These are phyloP conservation scores for Synergus itoensis DNA, from an alignment of 2,888 invertebrate species.

Conservation along the genomic window DNA sequence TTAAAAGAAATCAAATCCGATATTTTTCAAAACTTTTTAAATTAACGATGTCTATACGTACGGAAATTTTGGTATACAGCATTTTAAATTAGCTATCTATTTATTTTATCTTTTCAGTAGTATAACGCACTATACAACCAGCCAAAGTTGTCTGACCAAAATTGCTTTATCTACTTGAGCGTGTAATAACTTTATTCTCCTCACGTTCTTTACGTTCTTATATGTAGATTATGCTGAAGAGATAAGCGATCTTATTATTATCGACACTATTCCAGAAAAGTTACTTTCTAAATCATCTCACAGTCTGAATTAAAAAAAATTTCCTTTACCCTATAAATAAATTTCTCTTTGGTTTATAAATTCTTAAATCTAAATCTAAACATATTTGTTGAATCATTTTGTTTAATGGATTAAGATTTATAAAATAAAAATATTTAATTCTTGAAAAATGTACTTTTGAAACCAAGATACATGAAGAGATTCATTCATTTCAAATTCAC, in stretches of 20 bases:
- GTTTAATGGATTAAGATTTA: not conserved
- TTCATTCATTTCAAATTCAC: not conserved
- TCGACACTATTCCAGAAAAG: not conserved
- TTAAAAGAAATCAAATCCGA: no score
- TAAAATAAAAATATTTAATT: no score
- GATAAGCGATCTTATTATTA: slow-evolving; percentile 23
- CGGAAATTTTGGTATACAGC: no score
- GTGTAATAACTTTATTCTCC: not conserved
- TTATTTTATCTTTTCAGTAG: no score
- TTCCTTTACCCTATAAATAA: not conserved
- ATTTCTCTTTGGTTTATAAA: not conserved
- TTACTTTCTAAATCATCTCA: not conserved
- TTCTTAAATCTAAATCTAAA: not conserved
- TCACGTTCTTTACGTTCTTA: slow-evolving; percentile 25
- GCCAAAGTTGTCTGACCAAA: slow-evolving; percentile 20
- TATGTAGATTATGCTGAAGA: slow-evolving; percentile 8
- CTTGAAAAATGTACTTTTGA: not conserved
- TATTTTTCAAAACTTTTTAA: no score
- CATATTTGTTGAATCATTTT: not conserved
- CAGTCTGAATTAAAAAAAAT: not conserved
- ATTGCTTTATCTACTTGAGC: slow-evolving; percentile 41
- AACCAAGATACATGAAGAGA: not conserved
- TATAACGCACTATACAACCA: not conserved
- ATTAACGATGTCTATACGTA: no score
- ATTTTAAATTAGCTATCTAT: not conserved